These are phyloP conservation scores for Sprattus sprattus DNA, from an alignment of 2,113 vertebrate genomes.

Conservation along the genomic window DNA sequence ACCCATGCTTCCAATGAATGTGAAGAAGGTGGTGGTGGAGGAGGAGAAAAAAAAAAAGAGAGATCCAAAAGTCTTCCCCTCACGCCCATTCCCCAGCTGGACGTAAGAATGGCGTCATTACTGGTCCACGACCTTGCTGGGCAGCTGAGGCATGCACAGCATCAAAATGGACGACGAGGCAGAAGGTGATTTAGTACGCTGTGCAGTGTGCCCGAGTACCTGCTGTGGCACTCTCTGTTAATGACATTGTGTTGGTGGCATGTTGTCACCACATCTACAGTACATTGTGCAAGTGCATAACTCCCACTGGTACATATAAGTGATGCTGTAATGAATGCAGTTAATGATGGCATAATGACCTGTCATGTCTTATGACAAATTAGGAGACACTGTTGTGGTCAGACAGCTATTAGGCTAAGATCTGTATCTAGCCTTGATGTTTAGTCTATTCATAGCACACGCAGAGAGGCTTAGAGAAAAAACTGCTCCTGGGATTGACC, in stretches of 20 bases:
- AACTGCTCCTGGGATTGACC: background rate
- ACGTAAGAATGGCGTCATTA: background rate
- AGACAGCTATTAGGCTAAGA: background rate
- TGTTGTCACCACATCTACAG: background rate
- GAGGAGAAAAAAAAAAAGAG: background rate
- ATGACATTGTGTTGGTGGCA: background rate
- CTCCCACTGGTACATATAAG: background rate
- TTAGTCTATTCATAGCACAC: background rate
- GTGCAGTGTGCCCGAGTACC: background rate
- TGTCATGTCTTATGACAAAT: background rate
- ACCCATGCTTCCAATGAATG: too few relatives aligned
- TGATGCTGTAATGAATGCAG: background rate
- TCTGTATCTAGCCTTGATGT: background rate
- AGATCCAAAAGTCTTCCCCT: too few relatives aligned
- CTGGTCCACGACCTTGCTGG: background rate
- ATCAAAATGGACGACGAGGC: background rate
- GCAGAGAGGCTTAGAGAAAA: background rate
- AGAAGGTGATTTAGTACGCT: background rate
- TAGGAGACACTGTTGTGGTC: background rate
- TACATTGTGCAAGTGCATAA: background rate
- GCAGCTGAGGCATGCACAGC: background rate
- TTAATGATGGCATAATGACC: background rate
- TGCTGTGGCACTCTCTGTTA: background rate
- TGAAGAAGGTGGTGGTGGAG: too few relatives aligned
- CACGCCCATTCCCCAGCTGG: background rate